Evolutionary conservation across 1,140 invertebrate genomes (phyloP).

Genomic region (Macrotrachela quadricornifera): DNA sequence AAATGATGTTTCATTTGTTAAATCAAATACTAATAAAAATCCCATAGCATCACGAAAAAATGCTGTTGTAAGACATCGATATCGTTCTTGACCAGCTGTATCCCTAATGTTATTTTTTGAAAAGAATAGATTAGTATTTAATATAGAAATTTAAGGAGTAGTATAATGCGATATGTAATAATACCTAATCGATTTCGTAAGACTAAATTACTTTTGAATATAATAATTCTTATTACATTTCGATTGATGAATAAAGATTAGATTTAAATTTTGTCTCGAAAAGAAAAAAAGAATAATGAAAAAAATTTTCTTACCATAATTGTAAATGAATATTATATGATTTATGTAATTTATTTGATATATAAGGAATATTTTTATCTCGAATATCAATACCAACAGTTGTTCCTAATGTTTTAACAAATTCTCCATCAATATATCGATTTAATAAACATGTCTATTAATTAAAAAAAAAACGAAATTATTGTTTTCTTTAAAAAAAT

Average conservation of each 20-base stretch:
- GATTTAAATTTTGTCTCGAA: no score
- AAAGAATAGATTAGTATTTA: constrained; percentile 64
- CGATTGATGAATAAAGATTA: no score
- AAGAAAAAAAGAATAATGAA: no score
- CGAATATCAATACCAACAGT: constrained; percentile 92
- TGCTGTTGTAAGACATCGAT: constrained; percentile 51
- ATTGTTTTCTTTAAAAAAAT: no score
- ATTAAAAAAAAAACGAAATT: no score
- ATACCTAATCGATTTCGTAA: neutral
- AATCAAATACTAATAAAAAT: constrained; percentile 76
- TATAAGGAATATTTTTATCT: constrained; percentile 70
- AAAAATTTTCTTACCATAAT: neutral
- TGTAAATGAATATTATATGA: neutral
- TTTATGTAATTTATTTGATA: neutral
- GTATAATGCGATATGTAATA: constrained; percentile 32
- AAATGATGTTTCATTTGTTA: constrained; percentile 83
- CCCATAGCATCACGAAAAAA: constrained; percentile 95
- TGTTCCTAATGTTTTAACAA: constrained; percentile 73
- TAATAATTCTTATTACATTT: no score
- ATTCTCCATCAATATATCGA: constrained; percentile 80
- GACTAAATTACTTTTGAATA: no score
- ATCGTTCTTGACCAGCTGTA: constrained; percentile 42
- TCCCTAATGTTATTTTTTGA: no score
- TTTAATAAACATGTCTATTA: constrained; percentile 35
- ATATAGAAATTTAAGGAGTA: constrained; percentile 48